Evolutionary conservation across 2,888 invertebrate species (phyloP), one percentile per base, ranked within the genome.

Genomic region (Sinotaia quadrata): DNA sequence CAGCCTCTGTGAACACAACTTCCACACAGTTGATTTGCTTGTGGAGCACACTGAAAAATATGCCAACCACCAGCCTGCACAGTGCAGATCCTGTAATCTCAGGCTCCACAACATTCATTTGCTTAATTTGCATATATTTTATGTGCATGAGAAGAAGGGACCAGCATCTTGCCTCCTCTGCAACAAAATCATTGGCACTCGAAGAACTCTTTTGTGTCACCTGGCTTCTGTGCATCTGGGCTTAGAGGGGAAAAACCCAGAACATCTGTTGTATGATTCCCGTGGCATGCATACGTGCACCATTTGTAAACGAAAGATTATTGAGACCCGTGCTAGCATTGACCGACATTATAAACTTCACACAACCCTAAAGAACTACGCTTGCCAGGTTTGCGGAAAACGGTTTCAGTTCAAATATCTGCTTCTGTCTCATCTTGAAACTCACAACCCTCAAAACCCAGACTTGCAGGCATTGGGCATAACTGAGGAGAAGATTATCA

Each of bases 71-170:
- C 12, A 51, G 21, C 51, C 51, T 10, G 51, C 47, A 31, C 60
- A 60, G 60, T 60, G 60, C 60, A 44, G 24, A 31, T 33, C 29
- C 44, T 60, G 60, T 31, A 8, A 29, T 2, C 4, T 8, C 10
- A 29, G 27, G 21, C 47, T 60, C 31, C 60, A 60, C 47, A 60
- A 60, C 33, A 29, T 60, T n/a, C 44, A 60, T 24, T 33, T 60
- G 29, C 47, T 60, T 33, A 60, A 60, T 33, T 44, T 60, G 60
- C 60, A 60, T 8, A 21, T 47, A 4, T 31, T n/a, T 21, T 60
- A 60, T 47, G 21, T 60, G 21, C 60, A 60, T 47, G 44, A 47
- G 44, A 8, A 31, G 4, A 33, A 36, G 21, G 47, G 60, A 4
- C 7, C 31, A 4, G 29, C 44, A n/a, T n/a, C 47, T n/a, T 60